A percentile compares a stretch with the other conserved stretches of the same genome.
These are phyloP conservation scores for Drosophila subquinaria DNA, from an alignment of 2,888 invertebrate genomes.

Conservation along the genomic window DNA sequence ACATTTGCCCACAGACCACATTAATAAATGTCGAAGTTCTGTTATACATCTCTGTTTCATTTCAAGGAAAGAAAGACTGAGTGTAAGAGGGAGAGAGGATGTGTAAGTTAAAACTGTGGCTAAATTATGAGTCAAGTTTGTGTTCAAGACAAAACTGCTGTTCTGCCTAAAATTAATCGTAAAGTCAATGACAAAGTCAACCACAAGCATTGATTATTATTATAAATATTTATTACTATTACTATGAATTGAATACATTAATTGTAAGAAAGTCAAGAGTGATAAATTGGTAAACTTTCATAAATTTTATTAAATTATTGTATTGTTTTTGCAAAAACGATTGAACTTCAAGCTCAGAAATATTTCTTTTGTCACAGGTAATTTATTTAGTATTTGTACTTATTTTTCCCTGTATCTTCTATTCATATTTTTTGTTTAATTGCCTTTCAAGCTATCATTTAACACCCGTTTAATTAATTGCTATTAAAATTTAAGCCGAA, in stretches of 20 bases:
- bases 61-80: neutral
- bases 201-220: neutral
- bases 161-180: neutral
- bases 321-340: neutral
- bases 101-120: neutral
- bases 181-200: constrained; percentile 1
- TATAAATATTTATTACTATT: neutral
- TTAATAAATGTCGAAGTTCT: constrained; percentile 15
- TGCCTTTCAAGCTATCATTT: neutral
- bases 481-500: constrained; percentile 15
- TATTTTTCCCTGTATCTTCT: neutral
- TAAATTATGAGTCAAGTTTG: constrained; percentile 1
- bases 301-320: neutral
- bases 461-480: constrained; percentile 23
- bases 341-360: no score
- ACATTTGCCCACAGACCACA: constrained; percentile 28
- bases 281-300: neutral
- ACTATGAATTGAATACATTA: neutral
- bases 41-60: neutral
- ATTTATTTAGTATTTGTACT: neutral
- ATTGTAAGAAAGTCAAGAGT: neutral
- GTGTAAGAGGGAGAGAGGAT: neutral
- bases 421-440: neutral
- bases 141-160: neutral
- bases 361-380: no score